Evolutionary conservation across 30 jellyfish, hydroid and myxozoan species (phyloP), one percentile per base, ranked within the genome.

Genomic region (Pseudorhiza aurosa): DNA sequence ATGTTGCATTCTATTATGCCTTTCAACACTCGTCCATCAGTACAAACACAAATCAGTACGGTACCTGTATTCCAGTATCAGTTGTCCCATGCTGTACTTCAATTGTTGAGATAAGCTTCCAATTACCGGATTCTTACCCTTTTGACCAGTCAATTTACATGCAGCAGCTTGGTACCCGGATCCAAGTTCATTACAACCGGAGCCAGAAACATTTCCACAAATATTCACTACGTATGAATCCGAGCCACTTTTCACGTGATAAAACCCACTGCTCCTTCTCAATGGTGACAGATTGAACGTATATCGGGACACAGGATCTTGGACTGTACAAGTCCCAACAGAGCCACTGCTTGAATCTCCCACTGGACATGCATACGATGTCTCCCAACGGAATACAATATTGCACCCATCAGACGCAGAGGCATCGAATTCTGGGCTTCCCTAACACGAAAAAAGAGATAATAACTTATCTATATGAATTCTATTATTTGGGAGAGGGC

Each of bases 171-270:
- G 73, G 74, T 53, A 21, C 12, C 95, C 82, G 0, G 72, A 60
- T 11, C 69, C 83, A 27, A 60, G 86, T 9, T 8, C 58, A 27
- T 68, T 75, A 64, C 96, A 86, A 4, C 45, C 75, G 15, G 96
- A 63, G 8, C 96, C 91, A 49, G 81, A 19, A 15, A 86, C 91
- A 43, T 68, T 86, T 22, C 96, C 96, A 68, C 96, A 86, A 10
- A 86, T 76, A 42, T 86, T 86, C n/a, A 86, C 40, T 12, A 86
- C 57, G 39, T 46, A 75, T 8, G 82, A 42, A 17, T 65, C 71
- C 14, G 57, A 68, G 14, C 71, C 56, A 32, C 47, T 27, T 17
- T n/a, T 50, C 3, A 86, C 91, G 2, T 60, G 72, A 72, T 86
- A 86, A 53, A 24, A 86, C 22, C 77, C 78, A 17, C n/a, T 29